Evolutionary conservation across 2,797 vertebrate species (phyloP), one percentile per base, ranked within the genome.

Genomic region (Stomatorhinus walkeri): DNA sequence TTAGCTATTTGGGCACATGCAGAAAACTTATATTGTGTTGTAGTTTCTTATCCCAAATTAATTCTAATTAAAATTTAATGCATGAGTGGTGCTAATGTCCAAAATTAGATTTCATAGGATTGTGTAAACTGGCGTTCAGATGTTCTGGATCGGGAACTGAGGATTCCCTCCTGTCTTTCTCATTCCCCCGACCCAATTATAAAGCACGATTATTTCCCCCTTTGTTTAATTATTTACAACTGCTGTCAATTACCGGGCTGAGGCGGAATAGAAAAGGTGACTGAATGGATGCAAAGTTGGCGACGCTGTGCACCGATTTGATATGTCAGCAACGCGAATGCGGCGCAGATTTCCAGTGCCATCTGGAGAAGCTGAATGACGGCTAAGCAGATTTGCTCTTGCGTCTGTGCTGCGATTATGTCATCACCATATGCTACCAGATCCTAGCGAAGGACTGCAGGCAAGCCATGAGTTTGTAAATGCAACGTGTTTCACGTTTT

Each of bases 311-410:
- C 2, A 1, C 16, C 40, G 36, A 81, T 81, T 81, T 91, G 89
- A 91, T 87, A 90, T 89, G 88, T 91, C 89, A 89, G 89, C 40
- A 68, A 79, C 86, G 89, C 88, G 89, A 90, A 87, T 46, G n/a
- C 68, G 87, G 85, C 59, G 87, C 72, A 86, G 90, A 84, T 89
- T 72, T 89, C 22, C 85, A 72, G 56, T 79, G 54, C 91, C 87
- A 90, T 91, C 90, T 89, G 86, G 64, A 52, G 68, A 88, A 90
- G 90, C 87, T 64, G 61, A 83, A 91, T 28, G 32, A 85, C 12
- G 68, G 87, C 91, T 89, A 93, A 91, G 90, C 88, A 90, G 91
- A 94, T 92, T 92, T 92, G 93, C 92, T 91, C 88, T 88, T 89
- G 90, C 88, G 88, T 81, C 90, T 89, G 88, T 88, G 89, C 92